Evolutionary conservation across 2,113 vertebrate species (phyloP).

Genomic region (Nothoprocta pentlandii): DNA sequence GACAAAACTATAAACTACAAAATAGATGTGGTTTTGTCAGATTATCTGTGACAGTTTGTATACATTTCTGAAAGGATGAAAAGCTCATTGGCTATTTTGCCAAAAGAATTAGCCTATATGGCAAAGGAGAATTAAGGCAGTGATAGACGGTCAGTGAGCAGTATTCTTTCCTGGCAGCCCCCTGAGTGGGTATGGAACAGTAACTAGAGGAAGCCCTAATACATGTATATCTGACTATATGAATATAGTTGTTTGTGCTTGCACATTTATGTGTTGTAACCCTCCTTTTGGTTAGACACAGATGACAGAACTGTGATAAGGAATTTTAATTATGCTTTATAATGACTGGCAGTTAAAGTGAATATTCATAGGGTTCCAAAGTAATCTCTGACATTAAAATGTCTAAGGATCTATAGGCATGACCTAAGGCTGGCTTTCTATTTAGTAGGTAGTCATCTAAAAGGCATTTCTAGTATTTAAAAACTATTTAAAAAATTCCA

Average conservation of each 20-base stretch:
- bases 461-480: slow-evolving; percentile 38
- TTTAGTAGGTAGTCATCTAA: slow-evolving; percentile 21
- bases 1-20: neutral
- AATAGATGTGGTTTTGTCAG: neutral
- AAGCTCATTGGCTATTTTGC: neutral
- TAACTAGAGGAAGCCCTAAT: neutral
- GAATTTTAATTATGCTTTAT: neutral
- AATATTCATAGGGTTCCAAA: neutral
- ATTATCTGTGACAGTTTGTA: neutral
- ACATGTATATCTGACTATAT: neutral
- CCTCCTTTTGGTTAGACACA: neutral
- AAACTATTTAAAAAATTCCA: slow-evolving; percentile 19
- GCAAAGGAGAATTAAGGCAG: neutral
- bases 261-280: neutral
- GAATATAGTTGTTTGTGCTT: neutral
- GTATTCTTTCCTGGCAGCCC: neutral
- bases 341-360: neutral
- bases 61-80: neutral
- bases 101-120: neutral
- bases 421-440: slow-evolving; percentile 2
- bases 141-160: neutral
- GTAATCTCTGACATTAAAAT: neutral
- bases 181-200: neutral
- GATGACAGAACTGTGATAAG: neutral
- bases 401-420: neutral